phyloP scores from a whole-genome alignment of 2,888 invertebrate species.

The Acleris holmiana region DNA sequence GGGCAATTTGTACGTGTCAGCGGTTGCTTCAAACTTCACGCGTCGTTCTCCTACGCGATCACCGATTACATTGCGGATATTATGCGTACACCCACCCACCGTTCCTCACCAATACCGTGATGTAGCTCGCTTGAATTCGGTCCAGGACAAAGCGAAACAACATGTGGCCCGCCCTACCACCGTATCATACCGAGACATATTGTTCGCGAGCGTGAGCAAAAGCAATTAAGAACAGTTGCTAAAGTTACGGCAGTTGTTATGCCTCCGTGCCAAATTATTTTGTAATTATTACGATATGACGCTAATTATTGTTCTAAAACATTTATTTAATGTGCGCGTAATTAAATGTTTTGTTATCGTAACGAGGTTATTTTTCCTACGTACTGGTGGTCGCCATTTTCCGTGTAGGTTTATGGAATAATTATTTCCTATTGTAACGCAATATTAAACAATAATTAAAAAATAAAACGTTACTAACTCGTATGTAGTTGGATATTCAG shows the following conservation, averaged over 20 bases:
- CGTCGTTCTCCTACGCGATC: conserved; percentile 49
- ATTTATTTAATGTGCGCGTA: conserved; percentile 9
- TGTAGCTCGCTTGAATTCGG: conserved; percentile 4
- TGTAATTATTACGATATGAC: conserved; percentile 29
- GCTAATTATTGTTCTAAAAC: conserved; percentile 29
- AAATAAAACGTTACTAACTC: not conserved
- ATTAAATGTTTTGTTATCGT: conserved; percentile 13
- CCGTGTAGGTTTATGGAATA: not conserved
- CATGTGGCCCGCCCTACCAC: conserved; percentile 28
- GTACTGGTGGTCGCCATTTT: conserved; percentile 1
- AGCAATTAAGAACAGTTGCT: conserved; percentile 66
- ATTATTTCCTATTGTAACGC: not conserved
- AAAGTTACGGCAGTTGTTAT: conserved; percentile 52
- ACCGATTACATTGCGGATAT: conserved; percentile 31
- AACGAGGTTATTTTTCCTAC: conserved; percentile 10
- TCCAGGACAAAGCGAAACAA: conserved; percentile 16
- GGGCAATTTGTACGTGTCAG: conserved; percentile 77
- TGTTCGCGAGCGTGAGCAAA: conserved; percentile 65
- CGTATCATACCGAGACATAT: conserved; percentile 59
- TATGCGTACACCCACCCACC: conserved; percentile 24
- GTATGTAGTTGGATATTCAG: not conserved
- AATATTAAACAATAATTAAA: not conserved
- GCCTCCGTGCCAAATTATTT: conserved; percentile 44
- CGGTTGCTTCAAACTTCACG: conserved; percentile 62
- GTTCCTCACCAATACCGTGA: not conserved